These are phyloP conservation scores for Neoaliturus tenellus DNA, from an alignment of 2,888 invertebrate genomes.

Conservation along the genomic window DNA sequence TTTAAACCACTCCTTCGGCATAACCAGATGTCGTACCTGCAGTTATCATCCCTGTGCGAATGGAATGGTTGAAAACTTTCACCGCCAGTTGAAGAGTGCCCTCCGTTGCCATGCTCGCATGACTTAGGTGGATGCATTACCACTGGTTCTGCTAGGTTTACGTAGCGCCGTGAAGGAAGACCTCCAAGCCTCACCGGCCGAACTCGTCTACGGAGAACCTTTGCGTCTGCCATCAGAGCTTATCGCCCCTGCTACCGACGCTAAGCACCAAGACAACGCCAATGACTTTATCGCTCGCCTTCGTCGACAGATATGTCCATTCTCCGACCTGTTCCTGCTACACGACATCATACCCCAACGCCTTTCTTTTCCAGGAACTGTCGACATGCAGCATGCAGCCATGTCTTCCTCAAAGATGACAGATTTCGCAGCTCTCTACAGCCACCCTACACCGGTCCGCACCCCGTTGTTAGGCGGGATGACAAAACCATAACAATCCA, in stretches of 20 bases:
- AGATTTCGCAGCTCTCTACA: too few relatives aligned
- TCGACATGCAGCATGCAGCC: too few relatives aligned
- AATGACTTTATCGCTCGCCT: neutral
- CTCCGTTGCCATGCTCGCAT: too few relatives aligned
- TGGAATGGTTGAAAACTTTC: too few relatives aligned
- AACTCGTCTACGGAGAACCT: slow-evolving; percentile 23
- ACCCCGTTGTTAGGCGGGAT: too few relatives aligned
- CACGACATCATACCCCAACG: neutral
- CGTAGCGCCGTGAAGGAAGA: slow-evolving; percentile 57
- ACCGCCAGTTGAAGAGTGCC: too few relatives aligned
- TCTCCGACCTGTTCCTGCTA: neutral
- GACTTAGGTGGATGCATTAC: neutral
- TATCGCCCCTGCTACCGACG: neutral
- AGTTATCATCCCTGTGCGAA: too few relatives aligned
- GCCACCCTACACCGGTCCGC: too few relatives aligned
- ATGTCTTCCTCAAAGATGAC: neutral
- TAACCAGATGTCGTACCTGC: too few relatives aligned
- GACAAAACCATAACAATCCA: too few relatives aligned
- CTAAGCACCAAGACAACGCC: too few relatives aligned
- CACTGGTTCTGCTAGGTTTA: slow-evolving; percentile 47
- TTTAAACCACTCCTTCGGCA: slow-evolving; percentile 21
- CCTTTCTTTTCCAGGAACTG: slow-evolving; percentile 1
- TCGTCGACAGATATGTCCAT: neutral
- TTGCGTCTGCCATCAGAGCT: slow-evolving; percentile 20
- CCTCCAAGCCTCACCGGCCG: neutral